phyloP scores from a whole-genome alignment of 2,113 vertebrate species.

The Eonycteris spelaea region DNA sequence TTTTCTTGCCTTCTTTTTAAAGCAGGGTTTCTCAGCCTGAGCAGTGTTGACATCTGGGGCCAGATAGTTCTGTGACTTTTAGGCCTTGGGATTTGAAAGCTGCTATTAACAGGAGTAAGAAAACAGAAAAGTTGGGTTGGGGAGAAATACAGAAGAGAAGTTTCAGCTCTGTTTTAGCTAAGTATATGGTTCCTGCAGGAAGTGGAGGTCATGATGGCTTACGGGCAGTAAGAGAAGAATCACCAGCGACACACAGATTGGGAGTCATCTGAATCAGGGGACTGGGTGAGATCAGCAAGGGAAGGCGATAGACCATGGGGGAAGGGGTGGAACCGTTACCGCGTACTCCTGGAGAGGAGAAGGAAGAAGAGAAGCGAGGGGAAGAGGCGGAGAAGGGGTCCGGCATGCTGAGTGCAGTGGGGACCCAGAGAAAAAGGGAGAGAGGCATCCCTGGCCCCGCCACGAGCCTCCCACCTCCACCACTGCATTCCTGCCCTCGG shows the following conservation, averaged over 20 bases:
- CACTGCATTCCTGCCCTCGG: neutral
- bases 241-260: neutral
- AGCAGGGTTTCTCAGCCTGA: neutral
- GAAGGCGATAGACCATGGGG: fast-evolving
- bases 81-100: neutral
- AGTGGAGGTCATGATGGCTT: neutral
- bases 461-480: neutral
- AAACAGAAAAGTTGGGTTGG: neutral
- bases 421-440: neutral
- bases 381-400: neutral
- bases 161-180: neutral
- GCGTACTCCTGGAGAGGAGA: neutral
- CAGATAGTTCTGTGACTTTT: neutral
- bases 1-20: neutral
- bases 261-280: neutral
- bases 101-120: neutral
- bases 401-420: neutral
- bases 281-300: neutral
- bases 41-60: neutral
- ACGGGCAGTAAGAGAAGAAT: neutral
- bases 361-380: neutral
- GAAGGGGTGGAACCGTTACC: neutral
- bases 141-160: neutral
- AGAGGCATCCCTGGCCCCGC: no score
- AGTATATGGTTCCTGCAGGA: neutral